These are phyloP conservation scores for Dermatophagoides farinae DNA, from an alignment of 1,140 invertebrate species.

Conservation along the genomic window DNA sequence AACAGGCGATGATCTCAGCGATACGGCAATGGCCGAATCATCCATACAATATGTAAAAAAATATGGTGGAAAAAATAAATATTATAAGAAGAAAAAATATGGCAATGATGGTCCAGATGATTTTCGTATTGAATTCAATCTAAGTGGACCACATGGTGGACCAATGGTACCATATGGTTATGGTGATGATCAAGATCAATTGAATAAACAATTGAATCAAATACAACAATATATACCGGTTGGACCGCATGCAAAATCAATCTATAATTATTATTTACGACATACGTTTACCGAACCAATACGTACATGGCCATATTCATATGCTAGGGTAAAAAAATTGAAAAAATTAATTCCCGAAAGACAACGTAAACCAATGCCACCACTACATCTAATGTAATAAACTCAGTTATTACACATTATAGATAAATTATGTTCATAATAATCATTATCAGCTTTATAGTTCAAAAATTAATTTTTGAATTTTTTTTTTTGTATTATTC, in stretches of 20 bases:
- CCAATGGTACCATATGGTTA: not conserved
- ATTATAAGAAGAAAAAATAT: no score
- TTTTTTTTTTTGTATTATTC: no score
- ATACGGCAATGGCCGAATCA: not conserved
- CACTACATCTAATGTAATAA: no score
- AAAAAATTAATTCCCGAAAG: no score
- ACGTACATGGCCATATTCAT: not conserved
- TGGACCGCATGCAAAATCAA: not conserved
- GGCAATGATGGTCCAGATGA: conserved; percentile 1
- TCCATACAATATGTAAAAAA: not conserved
- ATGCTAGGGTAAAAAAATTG: no score
- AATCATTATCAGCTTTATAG: no score
- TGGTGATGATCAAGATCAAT: not conserved
- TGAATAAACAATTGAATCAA: conserved; percentile 3
- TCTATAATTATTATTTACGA: not conserved
- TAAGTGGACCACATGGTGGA: conserved; percentile 8
- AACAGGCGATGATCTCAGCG: not conserved
- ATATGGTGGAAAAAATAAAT: not conserved
- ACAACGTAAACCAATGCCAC: no score
- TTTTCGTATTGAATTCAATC: not conserved
- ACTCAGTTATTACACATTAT: no score
- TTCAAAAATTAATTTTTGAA: no score
- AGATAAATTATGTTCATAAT: no score
- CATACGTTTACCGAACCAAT: conserved; percentile 4
- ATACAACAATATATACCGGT: not conserved